These are phyloP conservation scores for Ganaspis sp. DNA, from an alignment of 1,140 invertebrate genomes.

Conservation along the genomic window DNA sequence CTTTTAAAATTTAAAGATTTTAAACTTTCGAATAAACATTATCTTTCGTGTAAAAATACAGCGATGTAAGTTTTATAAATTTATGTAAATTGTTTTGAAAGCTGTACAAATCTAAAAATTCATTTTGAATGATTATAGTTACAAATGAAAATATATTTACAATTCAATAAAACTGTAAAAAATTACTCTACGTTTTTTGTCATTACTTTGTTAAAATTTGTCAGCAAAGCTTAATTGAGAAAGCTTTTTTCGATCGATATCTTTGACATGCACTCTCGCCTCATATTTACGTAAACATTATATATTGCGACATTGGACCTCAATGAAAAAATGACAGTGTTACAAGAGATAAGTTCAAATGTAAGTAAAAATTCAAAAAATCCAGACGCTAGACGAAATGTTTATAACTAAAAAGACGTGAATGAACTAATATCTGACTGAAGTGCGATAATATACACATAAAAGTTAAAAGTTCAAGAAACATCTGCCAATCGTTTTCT, in stretches of 20 bases:
- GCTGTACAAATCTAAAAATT: too few relatives aligned
- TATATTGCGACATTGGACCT: constrained; percentile 41
- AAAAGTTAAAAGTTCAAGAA: constrained; percentile 1
- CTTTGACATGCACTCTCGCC: constrained; percentile 40
- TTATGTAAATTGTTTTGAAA: too few relatives aligned
- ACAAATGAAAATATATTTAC: too few relatives aligned
- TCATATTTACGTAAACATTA: constrained; percentile 45
- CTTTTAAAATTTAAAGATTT: too few relatives aligned
- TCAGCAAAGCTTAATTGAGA: background rate
- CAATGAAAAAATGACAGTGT: constrained; percentile 37
- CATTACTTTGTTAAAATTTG: too few relatives aligned
- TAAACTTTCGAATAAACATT: too few relatives aligned
- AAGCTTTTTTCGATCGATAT: constrained; percentile 18
- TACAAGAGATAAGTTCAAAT: constrained; percentile 22
- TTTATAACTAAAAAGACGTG: background rate
- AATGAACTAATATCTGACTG: constrained; percentile 12
- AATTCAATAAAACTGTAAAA: too few relatives aligned
- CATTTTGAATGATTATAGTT: too few relatives aligned
- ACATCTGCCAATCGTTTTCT: background rate
- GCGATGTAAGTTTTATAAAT: too few relatives aligned
- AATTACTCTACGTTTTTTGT: too few relatives aligned
- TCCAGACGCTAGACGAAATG: background rate
- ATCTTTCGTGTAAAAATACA: too few relatives aligned
- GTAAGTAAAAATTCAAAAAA: constrained; percentile 13
- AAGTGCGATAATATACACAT: background rate